Conservation (phyloP, 2,888 invertebrate species). For the Quadroppia sp. region DNA sequence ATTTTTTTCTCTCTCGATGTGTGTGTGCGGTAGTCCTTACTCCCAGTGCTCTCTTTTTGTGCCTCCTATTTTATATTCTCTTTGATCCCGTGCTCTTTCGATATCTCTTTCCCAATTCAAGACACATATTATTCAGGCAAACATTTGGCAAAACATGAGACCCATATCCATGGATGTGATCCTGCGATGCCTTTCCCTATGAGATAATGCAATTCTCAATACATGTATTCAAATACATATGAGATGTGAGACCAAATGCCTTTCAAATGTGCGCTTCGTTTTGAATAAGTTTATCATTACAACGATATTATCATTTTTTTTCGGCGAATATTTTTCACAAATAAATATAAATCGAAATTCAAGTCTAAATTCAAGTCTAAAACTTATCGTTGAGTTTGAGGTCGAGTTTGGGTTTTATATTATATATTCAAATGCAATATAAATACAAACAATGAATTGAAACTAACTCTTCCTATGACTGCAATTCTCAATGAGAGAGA, state of each 20-base stretch:
- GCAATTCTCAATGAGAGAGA: too few relatives aligned
- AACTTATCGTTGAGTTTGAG: too few relatives aligned
- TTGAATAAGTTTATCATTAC: constrained; percentile 31
- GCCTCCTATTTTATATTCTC: not conserved
- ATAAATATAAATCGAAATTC: constrained; percentile 11
- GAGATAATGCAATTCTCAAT: not conserved
- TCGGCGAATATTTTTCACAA: constrained; percentile 8
- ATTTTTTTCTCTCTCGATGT: not conserved
- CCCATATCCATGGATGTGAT: not conserved
- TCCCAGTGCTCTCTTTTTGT: not conserved
- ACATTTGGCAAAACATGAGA: not conserved
- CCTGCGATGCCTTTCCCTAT: not conserved
- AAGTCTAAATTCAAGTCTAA: not conserved
- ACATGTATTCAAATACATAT: not conserved
- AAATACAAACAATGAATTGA: too few relatives aligned
- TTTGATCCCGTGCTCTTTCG: too few relatives aligned
- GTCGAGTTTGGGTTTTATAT: too few relatives aligned
- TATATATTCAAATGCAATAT: too few relatives aligned
- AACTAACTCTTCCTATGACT: too few relatives aligned
- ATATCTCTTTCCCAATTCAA: not conserved
- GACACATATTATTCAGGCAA: not conserved
- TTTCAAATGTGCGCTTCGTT: not conserved
- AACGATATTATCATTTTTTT: constrained; percentile 26
- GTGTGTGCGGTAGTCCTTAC: too few relatives aligned
- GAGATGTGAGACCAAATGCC: not conserved